Evolutionary conservation across 2,797 vertebrate species (phyloP).

Genomic region (Scomberomorus guttatus): DNA sequence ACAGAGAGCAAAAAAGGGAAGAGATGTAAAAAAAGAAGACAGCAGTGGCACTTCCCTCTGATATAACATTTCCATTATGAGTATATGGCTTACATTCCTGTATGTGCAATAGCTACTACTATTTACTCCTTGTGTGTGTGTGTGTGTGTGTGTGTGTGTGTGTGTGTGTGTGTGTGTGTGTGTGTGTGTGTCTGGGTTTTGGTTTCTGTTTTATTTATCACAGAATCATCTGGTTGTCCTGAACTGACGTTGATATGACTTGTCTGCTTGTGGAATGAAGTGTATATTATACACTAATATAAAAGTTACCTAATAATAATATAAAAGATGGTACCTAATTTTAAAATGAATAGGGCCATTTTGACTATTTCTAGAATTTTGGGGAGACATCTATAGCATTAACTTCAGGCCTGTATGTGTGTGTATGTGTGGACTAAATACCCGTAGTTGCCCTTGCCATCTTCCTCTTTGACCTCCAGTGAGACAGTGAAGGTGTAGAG

Average conservation of each 20-base stretch:
- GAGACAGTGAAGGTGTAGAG: constrained; percentile 94
- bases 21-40: constrained; percentile 21
- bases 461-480: constrained; percentile 96
- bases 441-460: constrained; percentile 98
- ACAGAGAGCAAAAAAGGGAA: constrained; percentile 65
- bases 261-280: no score
- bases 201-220: constrained; percentile 61
- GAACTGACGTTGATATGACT: constrained; percentile 69
- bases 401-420: not conserved
- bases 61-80: constrained; percentile 62
- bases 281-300: no score
- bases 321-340: not conserved
- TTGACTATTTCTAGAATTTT: not conserved
- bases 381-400: not conserved
- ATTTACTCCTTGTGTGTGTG: constrained; percentile 66
- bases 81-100: constrained; percentile 85
- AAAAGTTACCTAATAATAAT: no score
- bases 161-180: no score
- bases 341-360: not conserved
- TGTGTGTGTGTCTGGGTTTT: constrained; percentile 47
- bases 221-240: constrained; percentile 54
- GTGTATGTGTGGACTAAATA: constrained; percentile 58
- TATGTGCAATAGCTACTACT: constrained; percentile 88
- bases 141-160: no score
- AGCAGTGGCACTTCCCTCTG: constrained; percentile 59